These are phyloP conservation scores for Heliconius eleuchia DNA, from an alignment of 1,140 invertebrate genomes.

Conservation along the genomic window DNA sequence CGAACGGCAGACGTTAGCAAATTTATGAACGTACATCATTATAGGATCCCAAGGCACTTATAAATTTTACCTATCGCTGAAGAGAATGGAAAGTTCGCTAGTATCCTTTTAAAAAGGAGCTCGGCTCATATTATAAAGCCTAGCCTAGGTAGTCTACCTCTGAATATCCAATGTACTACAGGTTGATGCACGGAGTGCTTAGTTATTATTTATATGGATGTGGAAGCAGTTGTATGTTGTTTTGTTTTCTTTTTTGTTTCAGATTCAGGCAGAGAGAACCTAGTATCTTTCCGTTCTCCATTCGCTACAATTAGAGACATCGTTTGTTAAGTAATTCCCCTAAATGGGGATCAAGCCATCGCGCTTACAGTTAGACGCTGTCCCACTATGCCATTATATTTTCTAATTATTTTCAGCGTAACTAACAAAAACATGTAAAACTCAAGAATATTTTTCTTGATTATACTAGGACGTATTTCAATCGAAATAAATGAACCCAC, in stretches of 20 bases:
- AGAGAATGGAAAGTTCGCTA: not conserved
- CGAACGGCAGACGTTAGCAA: not conserved
- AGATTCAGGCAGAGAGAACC: not conserved
- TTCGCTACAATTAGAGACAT: not conserved
- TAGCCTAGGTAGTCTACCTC: not conserved
- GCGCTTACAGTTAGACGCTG: not conserved
- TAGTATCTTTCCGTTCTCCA: not conserved
- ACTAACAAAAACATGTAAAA: not conserved
- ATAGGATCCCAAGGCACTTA: not conserved
- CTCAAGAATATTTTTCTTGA: no score
- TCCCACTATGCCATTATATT: not conserved
- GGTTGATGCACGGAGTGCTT: not conserved
- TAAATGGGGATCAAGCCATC: no score
- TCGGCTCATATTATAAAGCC: not conserved
- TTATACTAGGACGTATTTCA: no score
- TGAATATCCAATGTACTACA: not conserved
- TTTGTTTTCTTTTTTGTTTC: not conserved
- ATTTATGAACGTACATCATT: conserved; percentile 3
- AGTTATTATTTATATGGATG: not conserved
- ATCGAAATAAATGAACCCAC: no score
- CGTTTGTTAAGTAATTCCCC: not conserved
- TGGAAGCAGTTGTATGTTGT: not conserved
- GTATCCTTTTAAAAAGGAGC: conserved; percentile 3
- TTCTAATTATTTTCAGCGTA: not conserved
- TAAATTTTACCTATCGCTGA: not conserved